These are phyloP conservation scores for Acanthosepion lycidas DNA, from an alignment of 2,888 invertebrate species.

Conservation along the genomic window DNA sequence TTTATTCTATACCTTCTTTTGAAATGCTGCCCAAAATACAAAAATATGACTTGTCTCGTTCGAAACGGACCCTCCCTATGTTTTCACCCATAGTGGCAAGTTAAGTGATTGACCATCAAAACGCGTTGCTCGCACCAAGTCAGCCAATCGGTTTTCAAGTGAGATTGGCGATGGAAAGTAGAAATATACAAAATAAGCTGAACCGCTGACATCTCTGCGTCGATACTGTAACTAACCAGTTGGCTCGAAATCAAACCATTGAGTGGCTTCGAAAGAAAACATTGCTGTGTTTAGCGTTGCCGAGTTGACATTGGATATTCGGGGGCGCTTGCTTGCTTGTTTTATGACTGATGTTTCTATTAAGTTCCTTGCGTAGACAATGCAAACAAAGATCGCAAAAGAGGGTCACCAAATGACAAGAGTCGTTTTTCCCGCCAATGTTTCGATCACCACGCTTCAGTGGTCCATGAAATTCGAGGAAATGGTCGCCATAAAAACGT, in stretches of 20 bases:
- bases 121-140: not conserved
- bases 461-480: constrained; percentile 17
- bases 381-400: not conserved
- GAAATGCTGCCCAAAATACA: not conserved
- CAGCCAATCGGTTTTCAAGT: not conserved
- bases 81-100: not conserved
- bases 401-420: not conserved
- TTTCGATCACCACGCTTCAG: not conserved
- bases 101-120: not conserved
- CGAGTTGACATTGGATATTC: not conserved
- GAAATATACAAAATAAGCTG: not conserved
- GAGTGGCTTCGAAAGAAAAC: not conserved
- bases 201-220: constrained; percentile 4
- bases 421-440: not conserved
- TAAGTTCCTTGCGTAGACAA: not conserved
- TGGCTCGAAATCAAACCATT: not conserved
- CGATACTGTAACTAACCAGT: not conserved
- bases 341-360: constrained; percentile 11
- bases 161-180: not conserved
- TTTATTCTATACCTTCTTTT: too few species aligned
- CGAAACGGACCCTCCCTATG: not conserved
- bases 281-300: not conserved
- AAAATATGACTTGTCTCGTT: not conserved
- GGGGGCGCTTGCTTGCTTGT: not conserved
- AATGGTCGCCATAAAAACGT: constrained; percentile 33